Percentiles rank a stretch among this genome's conserved stretches.
phyloP scores from a whole-genome alignment of 1,140 invertebrate species.

The Coenobita brevimanus region DNA sequence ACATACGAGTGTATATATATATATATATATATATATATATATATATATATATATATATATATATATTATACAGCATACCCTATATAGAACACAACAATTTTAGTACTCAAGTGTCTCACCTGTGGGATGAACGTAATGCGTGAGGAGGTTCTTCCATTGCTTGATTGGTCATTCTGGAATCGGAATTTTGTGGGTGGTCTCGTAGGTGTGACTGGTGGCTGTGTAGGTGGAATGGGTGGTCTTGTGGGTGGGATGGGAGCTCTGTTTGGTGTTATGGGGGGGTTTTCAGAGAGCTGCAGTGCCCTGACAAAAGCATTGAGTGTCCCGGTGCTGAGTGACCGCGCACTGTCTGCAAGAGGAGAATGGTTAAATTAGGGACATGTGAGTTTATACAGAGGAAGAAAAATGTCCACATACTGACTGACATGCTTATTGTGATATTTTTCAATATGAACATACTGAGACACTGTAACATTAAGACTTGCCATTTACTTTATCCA shows the following conservation, averaged over 20 bases:
- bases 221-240: background rate
- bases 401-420: no score
- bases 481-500: no score
- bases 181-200: conserved; percentile 48
- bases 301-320: conserved; percentile 44
- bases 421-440: no score
- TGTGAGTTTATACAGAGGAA: background rate
- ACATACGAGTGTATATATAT: no score
- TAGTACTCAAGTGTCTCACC: background rate
- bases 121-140: conserved; percentile 46
- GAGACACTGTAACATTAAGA: no score
- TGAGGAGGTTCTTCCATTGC: background rate
- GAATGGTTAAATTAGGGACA: background rate
- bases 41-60: no score
- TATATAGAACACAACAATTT: no score
- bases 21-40: no score
- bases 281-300: conserved; percentile 8
- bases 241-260: conserved; percentile 12
- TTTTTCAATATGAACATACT: no score
- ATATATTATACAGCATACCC: no score
- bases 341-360: background rate
- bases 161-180: conserved; percentile 24
- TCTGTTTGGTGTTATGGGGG: background rate
- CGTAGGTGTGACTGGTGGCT: background rate
- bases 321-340: conserved; percentile 32